Evolutionary conservation across 2,113 vertebrate genomes (phyloP).

Genomic region (Geothlypis trichas): DNA sequence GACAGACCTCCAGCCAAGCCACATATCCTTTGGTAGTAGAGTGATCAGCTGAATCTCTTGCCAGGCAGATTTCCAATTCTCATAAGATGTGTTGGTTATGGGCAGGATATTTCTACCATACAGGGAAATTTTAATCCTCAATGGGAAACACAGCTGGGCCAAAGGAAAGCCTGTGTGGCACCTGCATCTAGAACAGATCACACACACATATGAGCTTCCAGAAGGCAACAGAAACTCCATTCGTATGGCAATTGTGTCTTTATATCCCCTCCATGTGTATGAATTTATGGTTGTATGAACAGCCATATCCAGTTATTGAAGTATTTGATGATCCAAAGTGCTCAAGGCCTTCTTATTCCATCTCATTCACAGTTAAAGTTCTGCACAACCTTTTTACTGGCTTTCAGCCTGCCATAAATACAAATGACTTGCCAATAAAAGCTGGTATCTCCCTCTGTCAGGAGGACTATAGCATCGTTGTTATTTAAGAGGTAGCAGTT

Average conservation of each 20-base stretch:
- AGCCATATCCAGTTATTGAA: slow-evolving; percentile 24
- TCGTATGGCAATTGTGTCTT: slow-evolving; percentile 5
- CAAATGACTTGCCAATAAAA: neutral
- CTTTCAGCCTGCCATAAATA: slow-evolving; percentile 18
- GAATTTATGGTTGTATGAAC: slow-evolving; percentile 23
- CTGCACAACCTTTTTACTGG: neutral
- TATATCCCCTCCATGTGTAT: slow-evolving; percentile 10
- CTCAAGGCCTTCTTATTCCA: neutral
- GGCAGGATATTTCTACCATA: neutral
- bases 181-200: neutral
- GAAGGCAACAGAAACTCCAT: slow-evolving; percentile 13
- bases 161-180: neutral
- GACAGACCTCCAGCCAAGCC: neutral
- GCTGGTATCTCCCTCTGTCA: neutral
- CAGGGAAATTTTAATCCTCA: neutral
- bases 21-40: neutral
- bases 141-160: neutral
- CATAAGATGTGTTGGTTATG: neutral
- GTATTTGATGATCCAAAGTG: slow-evolving; percentile 11
- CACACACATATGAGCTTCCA: neutral
- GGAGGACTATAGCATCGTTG: neutral
- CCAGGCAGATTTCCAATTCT: neutral
- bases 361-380: neutral
- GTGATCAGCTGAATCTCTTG: neutral
- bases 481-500: slow-evolving; percentile 44